Base-by-base conservation (phyloP, 2,113 vertebrate species). In the Gnathonemus longibarbis region DNA sequence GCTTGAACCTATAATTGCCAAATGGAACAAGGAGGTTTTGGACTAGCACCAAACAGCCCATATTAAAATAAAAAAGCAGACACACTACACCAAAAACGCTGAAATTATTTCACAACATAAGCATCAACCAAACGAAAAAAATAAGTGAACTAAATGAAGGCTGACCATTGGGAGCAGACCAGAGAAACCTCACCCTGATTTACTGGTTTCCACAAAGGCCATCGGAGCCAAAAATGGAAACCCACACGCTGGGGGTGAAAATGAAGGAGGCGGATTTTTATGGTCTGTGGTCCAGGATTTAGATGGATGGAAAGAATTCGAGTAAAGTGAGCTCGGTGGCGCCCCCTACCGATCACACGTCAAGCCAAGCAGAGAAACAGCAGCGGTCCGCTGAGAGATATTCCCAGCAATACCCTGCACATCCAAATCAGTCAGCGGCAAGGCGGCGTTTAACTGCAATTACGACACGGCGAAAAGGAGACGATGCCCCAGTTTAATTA, bases 231-330 rank as follows among this genome's bases (percentile, higher is more conserved):
- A 53, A 87, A 31, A 53, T 53, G 31, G 27, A 87, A 56, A 87
- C 31, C 85, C 50, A 87, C 85, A 87, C 5, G 31, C 49, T 87
- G 15, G 50, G 50, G 85, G 85, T 87, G 48, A 87, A 42, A 39
- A 35, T 35, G 85, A 53, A 35, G 50, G 13, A 31, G 42, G 84
- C 27, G 5, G n/a, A 84, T 48, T 84, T 84, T 84, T 48, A 84
- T 80, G 74, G 83, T 49, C 48, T n/a, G 49, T 24, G 48, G n/a
- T 10, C 9, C 24, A 27, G 15, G 24, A 87, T 39, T 52, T 31
- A 53, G 49, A 87, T 52, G n/a, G 49, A 53, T 56, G 85, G 85
- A 87, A 87, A 87, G 48, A 53, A 87, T 87, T 87, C n/a, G 1
- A 39, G 46, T 50, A 53, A 21, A 87, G n/a, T 27, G 85, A 50